These are phyloP conservation scores for Cydia strobilella DNA, from an alignment of 1,140 invertebrate species.

Conservation along the genomic window DNA sequence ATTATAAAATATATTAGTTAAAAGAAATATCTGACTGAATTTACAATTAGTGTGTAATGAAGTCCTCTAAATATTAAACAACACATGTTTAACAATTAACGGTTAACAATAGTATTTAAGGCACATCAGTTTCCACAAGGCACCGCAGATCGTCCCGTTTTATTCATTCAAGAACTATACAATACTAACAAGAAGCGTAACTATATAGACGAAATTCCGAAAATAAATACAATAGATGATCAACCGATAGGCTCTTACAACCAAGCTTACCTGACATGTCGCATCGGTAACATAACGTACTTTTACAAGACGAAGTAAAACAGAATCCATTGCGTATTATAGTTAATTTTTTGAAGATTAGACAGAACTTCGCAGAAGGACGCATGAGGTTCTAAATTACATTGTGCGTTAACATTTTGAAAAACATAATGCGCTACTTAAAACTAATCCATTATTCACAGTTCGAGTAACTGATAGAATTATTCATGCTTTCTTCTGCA, in stretches of 20 bases:
- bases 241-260: conserved; percentile 48
- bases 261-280: conserved; percentile 43
- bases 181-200: conserved; percentile 68
- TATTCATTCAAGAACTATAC: conserved; percentile 47
- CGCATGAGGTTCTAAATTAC: too few species aligned
- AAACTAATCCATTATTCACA: too few species aligned
- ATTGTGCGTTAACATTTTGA: too few species aligned
- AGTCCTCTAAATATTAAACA: neutral
- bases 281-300: conserved; percentile 59
- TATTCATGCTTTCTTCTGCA: too few species aligned
- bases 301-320: neutral
- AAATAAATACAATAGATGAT: conserved; percentile 68
- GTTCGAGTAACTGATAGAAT: too few species aligned
- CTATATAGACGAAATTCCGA: conserved; percentile 57
- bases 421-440: too few species aligned
- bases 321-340: neutral
- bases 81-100: conserved; percentile 24
- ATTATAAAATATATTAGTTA: neutral
- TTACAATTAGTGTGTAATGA: neutral
- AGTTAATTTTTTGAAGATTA: too few species aligned
- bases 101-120: conserved; percentile 40
- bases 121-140: conserved; percentile 51
- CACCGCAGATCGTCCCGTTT: conserved; percentile 46
- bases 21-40: neutral
- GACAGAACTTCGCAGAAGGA: too few species aligned